These are phyloP conservation scores for Sebastes baramenuke DNA, from an alignment of 2,797 vertebrate genomes.

Conservation along the genomic window DNA sequence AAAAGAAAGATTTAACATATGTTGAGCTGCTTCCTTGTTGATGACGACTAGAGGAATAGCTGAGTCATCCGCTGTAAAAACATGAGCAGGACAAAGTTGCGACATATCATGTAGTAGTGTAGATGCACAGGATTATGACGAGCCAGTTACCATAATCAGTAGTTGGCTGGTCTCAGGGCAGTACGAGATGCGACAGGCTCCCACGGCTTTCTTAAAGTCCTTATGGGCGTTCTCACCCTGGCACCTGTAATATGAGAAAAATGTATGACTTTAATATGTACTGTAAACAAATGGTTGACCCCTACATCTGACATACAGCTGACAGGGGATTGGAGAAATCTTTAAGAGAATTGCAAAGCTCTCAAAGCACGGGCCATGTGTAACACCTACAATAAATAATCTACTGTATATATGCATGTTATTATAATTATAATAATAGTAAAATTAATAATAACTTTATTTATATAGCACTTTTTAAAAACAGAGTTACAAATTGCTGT, in stretches of 20 bases:
- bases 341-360: background rate
- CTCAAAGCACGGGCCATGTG: background rate
- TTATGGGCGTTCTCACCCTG: conserved; percentile 94
- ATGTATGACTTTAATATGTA: background rate
- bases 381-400: background rate
- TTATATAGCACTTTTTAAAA: no score
- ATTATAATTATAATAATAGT: no score
- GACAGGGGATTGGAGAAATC: background rate
- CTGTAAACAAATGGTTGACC: background rate
- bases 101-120: background rate
- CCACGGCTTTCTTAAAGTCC: conserved; percentile 99
- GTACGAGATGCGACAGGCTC: conserved; percentile 92
- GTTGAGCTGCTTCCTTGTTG: background rate
- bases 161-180: conserved; percentile 90
- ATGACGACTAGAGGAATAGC: background rate
- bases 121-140: background rate
- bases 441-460: no score
- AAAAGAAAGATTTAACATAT: background rate
- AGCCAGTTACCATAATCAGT: conserved; percentile 89
- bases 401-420: background rate
- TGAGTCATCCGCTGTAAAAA: background rate
- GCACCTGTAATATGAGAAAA: conserved; percentile 82
- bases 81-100: background rate
- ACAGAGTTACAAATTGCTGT: no score
- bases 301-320: background rate